A percentile compares a stretch with the other conserved stretches of the same genome.
These are phyloP conservation scores for Poeciliopsis retropinna DNA, from an alignment of 2,113 vertebrate species.

Conservation along the genomic window DNA sequence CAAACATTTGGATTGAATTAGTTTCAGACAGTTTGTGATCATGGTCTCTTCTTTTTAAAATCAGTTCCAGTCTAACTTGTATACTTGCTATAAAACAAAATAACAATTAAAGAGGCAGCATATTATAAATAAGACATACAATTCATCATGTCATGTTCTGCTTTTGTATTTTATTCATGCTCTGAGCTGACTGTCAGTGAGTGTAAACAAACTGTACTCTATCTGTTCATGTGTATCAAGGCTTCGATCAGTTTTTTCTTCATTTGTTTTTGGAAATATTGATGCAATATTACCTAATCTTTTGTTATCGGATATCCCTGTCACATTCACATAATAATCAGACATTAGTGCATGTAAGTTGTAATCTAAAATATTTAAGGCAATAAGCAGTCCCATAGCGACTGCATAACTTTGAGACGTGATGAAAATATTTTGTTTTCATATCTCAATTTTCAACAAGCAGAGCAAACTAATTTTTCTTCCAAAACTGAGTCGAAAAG, in stretches of 20 bases:
- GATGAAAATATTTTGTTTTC: no score
- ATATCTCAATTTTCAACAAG: no score
- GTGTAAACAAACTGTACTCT: conserved; percentile 40
- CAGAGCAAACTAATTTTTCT: no score
- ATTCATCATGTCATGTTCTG: neutral
- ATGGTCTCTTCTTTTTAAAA: conserved; percentile 18
- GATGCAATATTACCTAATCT: conserved; percentile 13
- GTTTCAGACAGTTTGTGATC: neutral
- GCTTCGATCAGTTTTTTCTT: conserved; percentile 11
- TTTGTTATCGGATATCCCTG: neutral
- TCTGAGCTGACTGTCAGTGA: neutral
- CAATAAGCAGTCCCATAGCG: neutral
- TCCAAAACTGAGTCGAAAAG: no score
- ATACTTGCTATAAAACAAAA: neutral
- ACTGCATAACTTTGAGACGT: neutral
- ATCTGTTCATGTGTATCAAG: conserved; percentile 23
- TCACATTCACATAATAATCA: neutral
- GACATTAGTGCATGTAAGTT: neutral
- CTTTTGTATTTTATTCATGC: neutral
- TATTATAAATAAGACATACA: neutral
- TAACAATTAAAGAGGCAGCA: neutral
- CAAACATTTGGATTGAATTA: conserved; percentile 34
- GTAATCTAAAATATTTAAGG: neutral
- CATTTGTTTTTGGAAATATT: neutral
- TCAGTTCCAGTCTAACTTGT: neutral